Evolutionary conservation across 2,888 invertebrate genomes (phyloP), one percentile per base, ranked within the genome.

Genomic region (Microdon myrmicae): DNA sequence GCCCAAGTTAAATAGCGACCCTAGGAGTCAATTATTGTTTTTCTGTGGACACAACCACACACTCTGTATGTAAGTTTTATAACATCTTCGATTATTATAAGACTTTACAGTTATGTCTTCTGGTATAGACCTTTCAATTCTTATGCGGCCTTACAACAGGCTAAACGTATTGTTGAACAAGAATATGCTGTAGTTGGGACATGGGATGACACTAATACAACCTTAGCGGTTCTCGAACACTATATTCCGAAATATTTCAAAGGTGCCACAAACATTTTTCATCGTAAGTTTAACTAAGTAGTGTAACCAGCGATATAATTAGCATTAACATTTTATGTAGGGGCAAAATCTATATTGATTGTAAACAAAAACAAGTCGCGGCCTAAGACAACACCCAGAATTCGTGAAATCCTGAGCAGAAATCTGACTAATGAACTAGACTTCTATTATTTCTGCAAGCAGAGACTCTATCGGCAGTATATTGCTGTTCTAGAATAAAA

Each of bases 401-500:
- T 92, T 3, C 92, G 92, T 73, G 85, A 90, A 13, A 84, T 92
- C 25, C 89, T 94, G 2, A 83, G 90, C 67, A 84, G 83, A 31
- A 93, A 94, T 80, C 90, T 94, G 76, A 92, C 92, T 0, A 83
- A 89, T 39, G 93, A 94, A 80, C 90, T 93, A 5, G 93, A 94
- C 73, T 92, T 94, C 78, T 94, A 93, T 78, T 88, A 92, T 73
- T 94, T 93, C 77, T 92, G 92, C 76, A 87, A 86, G 71, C 92
- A 93, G 74, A 83, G 93, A 71, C 82, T 94, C 10, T 87, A 92
- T 73, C 83, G 86, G 75, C 93, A 94, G 73, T 84, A 89, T 53
- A 81, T 87, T 59, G 92, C n/a, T n/a, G n/a, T n/a, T n/a, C n/a
- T n/a, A n/a, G n/a, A n/a, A n/a, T n/a, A n/a, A n/a, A n/a, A n/a